Evolutionary conservation across 2,113 vertebrate species (phyloP).

Genomic region (Trinectes maculatus): DNA sequence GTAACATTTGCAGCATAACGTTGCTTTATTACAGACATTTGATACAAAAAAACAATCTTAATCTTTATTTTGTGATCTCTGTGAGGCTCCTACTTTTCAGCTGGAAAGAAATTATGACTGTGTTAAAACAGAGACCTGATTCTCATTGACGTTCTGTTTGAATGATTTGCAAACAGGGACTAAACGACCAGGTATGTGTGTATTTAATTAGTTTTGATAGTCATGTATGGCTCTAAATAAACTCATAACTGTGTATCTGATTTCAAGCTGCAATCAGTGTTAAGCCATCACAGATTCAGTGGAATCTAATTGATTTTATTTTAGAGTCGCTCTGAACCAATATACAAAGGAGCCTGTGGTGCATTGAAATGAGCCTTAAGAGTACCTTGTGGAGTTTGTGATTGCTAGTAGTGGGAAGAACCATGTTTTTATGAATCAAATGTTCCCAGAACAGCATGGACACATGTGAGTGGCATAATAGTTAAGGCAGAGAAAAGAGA

Average conservation of each 20-base stretch:
- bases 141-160: constrained; percentile 13
- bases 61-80: constrained; percentile 1
- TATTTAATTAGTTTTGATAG: background rate
- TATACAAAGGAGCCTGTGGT: background rate
- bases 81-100: background rate
- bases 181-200: background rate
- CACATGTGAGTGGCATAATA: background rate
- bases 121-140: constrained; percentile 6
- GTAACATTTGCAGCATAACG: constrained; percentile 7
- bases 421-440: background rate
- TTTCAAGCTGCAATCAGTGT: background rate
- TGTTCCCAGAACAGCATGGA: background rate
- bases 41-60: background rate
- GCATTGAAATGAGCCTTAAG: background rate
- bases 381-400: background rate
- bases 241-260: too few relatives aligned
- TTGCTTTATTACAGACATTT: constrained; percentile 11
- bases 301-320: background rate
- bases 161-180: constrained; percentile 10
- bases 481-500: background rate
- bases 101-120: background rate
- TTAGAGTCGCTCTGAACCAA: background rate
- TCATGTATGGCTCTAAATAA: constrained; percentile 10
- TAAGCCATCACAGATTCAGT: background rate
- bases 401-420: too few relatives aligned